Evolutionary conservation across 2,797 vertebrate species (phyloP), one percentile per base, ranked within the genome.

Genomic region (Gastrophryne carolinensis): DNA sequence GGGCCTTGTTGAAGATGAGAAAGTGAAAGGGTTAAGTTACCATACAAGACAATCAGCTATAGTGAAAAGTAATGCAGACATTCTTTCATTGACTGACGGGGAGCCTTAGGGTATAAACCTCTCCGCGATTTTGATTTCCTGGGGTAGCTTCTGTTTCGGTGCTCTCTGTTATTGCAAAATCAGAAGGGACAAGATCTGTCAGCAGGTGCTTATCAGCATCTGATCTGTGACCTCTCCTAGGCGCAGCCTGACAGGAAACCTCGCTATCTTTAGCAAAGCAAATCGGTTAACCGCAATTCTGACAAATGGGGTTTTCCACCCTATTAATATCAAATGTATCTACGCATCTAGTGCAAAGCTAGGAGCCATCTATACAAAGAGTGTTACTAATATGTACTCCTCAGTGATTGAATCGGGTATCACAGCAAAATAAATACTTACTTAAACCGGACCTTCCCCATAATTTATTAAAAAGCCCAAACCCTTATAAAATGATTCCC

Each of bases 171-270:
- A 50, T 32, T 23, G 13, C 47, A 15, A 35, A 56, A 50, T 26
- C 12, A 34, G 26, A 56, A 37, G 7, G 56, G 32, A 75, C 52
- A 52, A 8, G 64, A 75, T 61, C 63, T 75, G 56, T 68, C 64
- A 50, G 23, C 64, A 62, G 35, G 13, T 53, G 52, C 44, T 75
- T 58, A n/a, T 75, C 17, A 47, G 23, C 32, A 53, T 56, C 61
- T 68, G 64, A 75, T 61, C 64, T 61, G 52, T 74, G 64, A 75
- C 64, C 73, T 44, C 44, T 34, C 17, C 21, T 39, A 50, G 11
- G 35, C 23, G 4, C 15, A 13, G 52, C 12, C 34, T 68, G 32
- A 56, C 65, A 69, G 32, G 10, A 69, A 41, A 8, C 17, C n/a
- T 69, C 8, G 6, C 23, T 17, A 13, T 15, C 32, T 29, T 65